A percentile compares a stretch with the other conserved stretches of the same genome.
These are phyloP conservation scores for Mesoclemmys tuberculata DNA, from an alignment of 2,113 vertebrate genomes.

Conservation along the genomic window DNA sequence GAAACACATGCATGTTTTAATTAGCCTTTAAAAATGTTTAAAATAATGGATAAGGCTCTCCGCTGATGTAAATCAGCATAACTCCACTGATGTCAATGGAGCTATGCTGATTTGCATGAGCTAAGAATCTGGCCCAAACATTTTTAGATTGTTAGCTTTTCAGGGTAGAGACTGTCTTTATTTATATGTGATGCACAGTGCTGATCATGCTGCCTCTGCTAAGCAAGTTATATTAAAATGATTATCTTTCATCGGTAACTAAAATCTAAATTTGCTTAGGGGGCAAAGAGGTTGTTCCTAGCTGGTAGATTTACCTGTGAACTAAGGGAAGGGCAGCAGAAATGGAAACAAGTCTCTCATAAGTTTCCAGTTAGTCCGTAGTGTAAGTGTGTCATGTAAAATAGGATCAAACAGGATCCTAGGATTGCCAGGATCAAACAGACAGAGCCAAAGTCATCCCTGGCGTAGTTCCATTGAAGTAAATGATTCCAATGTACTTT, in stretches of 20 bases:
- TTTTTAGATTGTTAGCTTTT: conserved; percentile 11
- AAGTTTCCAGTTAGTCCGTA: conserved; percentile 18
- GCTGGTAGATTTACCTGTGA: background rate
- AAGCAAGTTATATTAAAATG: background rate
- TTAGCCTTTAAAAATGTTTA: background rate
- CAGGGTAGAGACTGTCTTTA: background rate
- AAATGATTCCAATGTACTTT: background rate
- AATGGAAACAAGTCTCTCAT: background rate
- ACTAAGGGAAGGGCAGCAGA: background rate
- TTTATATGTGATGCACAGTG: background rate
- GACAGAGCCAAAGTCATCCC: background rate
- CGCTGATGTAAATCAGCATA: conserved; percentile 6
- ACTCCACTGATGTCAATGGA: background rate
- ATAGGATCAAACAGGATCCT: too few relatives aligned
- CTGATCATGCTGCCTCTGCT: background rate
- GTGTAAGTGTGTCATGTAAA: conserved; percentile 4
- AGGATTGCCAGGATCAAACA: background rate
- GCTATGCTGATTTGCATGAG: conserved; percentile 26
- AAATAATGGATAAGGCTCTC: background rate
- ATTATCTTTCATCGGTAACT: conserved; percentile 11
- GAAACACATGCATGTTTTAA: background rate
- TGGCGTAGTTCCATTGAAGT: background rate
- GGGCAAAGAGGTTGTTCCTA: background rate
- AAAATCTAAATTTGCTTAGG: conserved; percentile 1
- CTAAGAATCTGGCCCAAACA: background rate